Conservation (phyloP, 2,113 vertebrate genomes). For the Castor canadensis region DNA sequence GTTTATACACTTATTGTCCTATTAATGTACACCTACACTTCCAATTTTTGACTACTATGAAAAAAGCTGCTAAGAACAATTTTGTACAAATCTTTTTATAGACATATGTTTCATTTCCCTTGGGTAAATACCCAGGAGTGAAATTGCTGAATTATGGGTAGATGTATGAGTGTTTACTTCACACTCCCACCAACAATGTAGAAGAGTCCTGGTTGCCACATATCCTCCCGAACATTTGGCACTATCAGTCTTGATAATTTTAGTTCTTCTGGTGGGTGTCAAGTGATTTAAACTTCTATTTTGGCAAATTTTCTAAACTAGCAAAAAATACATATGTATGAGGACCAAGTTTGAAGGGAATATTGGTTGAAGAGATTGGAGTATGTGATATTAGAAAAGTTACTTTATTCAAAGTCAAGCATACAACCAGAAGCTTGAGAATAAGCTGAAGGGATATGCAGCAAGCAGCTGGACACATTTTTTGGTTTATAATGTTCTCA, state of each 20-base stretch:
- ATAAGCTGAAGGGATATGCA: neutral
- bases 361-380: neutral
- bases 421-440: neutral
- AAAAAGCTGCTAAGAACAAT: slow-evolving; percentile 8
- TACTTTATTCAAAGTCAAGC: neutral
- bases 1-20: neutral
- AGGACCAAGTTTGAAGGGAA: slow-evolving; percentile 13
- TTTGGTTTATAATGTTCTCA: neutral
- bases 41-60: neutral
- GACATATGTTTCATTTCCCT: slow-evolving; percentile 15
- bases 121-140: slow-evolving; percentile 19
- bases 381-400: neutral
- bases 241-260: slow-evolving; percentile 35
- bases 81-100: neutral
- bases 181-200: neutral
- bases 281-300: slow-evolving; percentile 59
- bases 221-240: neutral
- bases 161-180: neutral
- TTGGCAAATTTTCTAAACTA: slow-evolving; percentile 53
- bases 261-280: slow-evolving; percentile 45
- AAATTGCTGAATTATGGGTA: neutral
- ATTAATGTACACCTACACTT: neutral
- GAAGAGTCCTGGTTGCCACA: neutral
- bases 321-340: neutral
- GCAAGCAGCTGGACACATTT: neutral